Base-by-base conservation (phyloP, 2,797 vertebrate genomes). In the Schizothorax lantsangensis region DNA sequence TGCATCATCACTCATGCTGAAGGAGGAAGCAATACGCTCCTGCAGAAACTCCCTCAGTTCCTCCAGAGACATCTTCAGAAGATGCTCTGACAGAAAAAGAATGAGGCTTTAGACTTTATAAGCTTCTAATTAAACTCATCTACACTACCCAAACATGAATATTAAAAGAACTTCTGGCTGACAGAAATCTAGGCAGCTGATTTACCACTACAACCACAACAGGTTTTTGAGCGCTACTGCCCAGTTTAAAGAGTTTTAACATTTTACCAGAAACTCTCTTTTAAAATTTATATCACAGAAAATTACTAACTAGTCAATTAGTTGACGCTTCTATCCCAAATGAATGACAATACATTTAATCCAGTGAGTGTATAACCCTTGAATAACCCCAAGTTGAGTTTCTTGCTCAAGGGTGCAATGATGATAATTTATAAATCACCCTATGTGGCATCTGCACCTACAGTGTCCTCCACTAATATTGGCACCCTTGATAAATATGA, bases 41-140 rank as follows among this genome's bases (percentile, higher is more conserved):
- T 97, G 96, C 69, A 97, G 94, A 82, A 97, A 97, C 86, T 97
- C 96, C 88, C 95, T 93, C 69, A 97, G 92, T 59, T 97, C 96
- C 90, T 97, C 96, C 85, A 97, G 92, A 5, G 93, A 91, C 92
- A 96, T 94, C 93, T 95, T 97, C 89, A 95, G 92, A 86, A 97
- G 90, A n/a, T 90, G 93, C 90, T 98, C 96, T 97, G 92, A 52
- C 4, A 14, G 26, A 6, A n/a, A 40, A 30, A 43, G 36, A 79
- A 79, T 43, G 15, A 79, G 38, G 6, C 6, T 78, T 57, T 78
- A 40, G 36, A 26, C 54, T 57, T 78, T 6, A 79, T 10, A 26
- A 43, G 38, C 10, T 33, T 33, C 73, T 14, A 77, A 75, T 33
- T 52, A 52, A 75, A 33, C 72, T 30, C 26, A 33, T 21, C 26